phyloP scores from a whole-genome alignment of 2,797 vertebrate genomes.

The Eulemur rubriventer region DNA sequence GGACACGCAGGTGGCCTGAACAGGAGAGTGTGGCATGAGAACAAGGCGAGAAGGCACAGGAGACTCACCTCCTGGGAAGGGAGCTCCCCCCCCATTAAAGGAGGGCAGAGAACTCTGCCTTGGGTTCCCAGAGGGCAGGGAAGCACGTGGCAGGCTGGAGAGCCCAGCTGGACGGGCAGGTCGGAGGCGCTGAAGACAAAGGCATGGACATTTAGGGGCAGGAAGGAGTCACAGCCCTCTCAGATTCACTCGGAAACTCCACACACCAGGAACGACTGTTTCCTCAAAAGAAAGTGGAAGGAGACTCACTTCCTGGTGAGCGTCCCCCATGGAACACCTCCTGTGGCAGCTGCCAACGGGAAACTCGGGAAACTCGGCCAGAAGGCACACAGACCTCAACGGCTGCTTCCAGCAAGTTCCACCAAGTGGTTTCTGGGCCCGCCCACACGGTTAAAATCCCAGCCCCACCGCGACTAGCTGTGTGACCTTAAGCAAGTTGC shows the following conservation, averaged over 20 bases:
- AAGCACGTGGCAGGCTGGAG: background rate
- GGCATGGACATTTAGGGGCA: background rate
- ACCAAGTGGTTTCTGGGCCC: background rate
- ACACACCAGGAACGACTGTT: background rate
- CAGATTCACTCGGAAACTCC: background rate
- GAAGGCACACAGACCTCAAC: background rate
- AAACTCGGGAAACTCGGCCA: background rate
- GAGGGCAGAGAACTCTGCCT: no score
- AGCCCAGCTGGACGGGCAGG: background rate
- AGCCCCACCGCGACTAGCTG: background rate
- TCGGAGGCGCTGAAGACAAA: background rate
- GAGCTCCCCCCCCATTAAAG: background rate
- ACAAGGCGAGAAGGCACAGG: background rate
- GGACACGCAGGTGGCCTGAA: background rate
- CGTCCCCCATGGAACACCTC: accelerated
- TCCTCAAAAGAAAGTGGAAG: background rate
- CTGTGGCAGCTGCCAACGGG: background rate
- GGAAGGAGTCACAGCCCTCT: background rate
- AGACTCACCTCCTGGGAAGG: background rate
- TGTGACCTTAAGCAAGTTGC: background rate
- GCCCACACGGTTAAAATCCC: background rate
- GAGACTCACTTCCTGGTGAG: background rate
- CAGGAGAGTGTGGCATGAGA: background rate
- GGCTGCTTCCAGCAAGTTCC: background rate
- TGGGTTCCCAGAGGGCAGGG: background rate